Base-by-base conservation (phyloP, 1,140 invertebrate species). In the Scylla paramamosain region DNA sequence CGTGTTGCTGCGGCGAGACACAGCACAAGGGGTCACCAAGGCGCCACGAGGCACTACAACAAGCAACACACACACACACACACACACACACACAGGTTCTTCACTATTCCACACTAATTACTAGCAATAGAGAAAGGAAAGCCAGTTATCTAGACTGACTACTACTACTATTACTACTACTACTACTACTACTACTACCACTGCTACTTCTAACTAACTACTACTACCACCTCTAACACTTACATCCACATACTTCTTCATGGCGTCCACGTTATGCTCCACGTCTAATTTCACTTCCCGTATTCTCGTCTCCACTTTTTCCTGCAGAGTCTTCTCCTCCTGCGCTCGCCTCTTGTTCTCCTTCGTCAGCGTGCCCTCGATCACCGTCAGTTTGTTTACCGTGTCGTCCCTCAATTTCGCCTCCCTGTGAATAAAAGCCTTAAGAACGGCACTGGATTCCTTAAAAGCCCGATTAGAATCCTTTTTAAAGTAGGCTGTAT, bases 341-440 rank as follows among this genome's bases (percentile, higher is more conserved):
- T n/a, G 48, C 25, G 84, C 59, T 25, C 96, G n/a, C 8, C 92
- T n/a, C 67, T 83, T 93, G 92, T 95, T 96, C 29, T 96, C 96
- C 39, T 95, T 88, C 10, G 67, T 28, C 32, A 96, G 89, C 8
- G 95, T 96, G 29, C 94, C 91, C 94, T 96, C 95, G 14, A 96
- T 96, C 59, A 96, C 93, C 7, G 89, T 88, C n/a, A 96, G 94
- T 59, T 96, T 96, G 39, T 96, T 93, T 0, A 96, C 96, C 0
- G 96, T 96, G 93, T 96, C 96, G 39, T 95, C 91, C 6, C 96
- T 67, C 29, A 96, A 86, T 77, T 96, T 96, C 25, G 82, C 93
- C 10, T 96, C 95, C 86, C 96, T 96, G 86, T 29, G 6, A 31
- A 67, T 7, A 10, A 87, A 87, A 39, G 1, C 39, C 14, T 39